These are phyloP conservation scores for Paraplagusia blochii DNA, from an alignment of 2,113 vertebrate genomes.

Conservation along the genomic window DNA sequence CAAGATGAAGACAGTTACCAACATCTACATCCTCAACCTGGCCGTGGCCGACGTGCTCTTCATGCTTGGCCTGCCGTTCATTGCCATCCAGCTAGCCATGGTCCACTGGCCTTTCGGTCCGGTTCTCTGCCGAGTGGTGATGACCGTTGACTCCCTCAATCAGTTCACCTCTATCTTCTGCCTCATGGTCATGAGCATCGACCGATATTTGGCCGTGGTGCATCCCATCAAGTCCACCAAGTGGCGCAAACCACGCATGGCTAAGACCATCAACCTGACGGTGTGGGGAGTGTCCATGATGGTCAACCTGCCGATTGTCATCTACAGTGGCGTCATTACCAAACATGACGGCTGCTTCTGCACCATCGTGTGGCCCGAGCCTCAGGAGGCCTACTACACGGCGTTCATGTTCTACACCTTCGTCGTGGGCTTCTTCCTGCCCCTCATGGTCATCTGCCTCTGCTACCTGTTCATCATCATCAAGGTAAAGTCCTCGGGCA, in stretches of 20 bases:
- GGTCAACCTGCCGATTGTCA: constrained; percentile 94
- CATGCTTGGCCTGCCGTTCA: constrained; percentile 93
- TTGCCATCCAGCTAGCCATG: constrained; percentile 91
- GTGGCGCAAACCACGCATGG: constrained; percentile 90
- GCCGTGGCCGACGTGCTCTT: constrained; percentile 95
- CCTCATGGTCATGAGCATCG: constrained; percentile 94
- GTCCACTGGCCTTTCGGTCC: constrained; percentile 98
- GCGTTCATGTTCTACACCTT: constrained; percentile 96
- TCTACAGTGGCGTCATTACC: constrained; percentile 85
- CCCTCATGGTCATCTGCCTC: constrained; percentile 93
- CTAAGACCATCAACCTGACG: constrained; percentile 87
- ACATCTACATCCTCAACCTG: constrained; percentile 98
- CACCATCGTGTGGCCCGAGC: constrained; percentile 94
- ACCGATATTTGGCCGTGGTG: constrained; percentile 94
- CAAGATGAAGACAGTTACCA: constrained; percentile 98
- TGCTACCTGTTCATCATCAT: constrained; percentile 96
- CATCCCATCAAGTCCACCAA: constrained; percentile 94
- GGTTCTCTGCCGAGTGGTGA: constrained; percentile 89
- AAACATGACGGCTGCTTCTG: constrained; percentile 81
- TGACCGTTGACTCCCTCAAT: constrained; percentile 94
- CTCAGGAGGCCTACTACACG: constrained; percentile 89
- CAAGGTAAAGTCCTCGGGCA: constrained; percentile 94
- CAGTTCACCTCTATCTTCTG: constrained; percentile 99
- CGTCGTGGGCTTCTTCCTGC: constrained; percentile 90
- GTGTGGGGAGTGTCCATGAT: constrained; percentile 91